Conservation (phyloP, 2,797 vertebrate genomes). For the Eupleurogrammus muticus region DNA sequence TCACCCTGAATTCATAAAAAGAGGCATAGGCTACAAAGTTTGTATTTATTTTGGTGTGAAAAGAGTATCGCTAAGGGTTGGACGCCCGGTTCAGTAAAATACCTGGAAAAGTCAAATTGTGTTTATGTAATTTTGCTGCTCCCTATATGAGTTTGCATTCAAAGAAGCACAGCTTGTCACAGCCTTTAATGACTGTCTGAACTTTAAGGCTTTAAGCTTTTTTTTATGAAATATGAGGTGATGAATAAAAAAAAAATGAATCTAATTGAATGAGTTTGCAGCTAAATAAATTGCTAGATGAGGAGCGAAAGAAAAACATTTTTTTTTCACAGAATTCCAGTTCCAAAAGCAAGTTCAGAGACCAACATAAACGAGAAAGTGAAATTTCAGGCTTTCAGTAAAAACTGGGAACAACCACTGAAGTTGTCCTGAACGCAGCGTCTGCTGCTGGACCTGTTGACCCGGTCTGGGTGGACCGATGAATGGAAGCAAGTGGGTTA, state of each 20-base stretch:
- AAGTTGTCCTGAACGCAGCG: background rate
- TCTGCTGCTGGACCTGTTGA: background rate
- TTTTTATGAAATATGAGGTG: too few relatives aligned
- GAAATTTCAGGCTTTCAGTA: background rate
- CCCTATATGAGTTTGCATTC: too few relatives aligned
- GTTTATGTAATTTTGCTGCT: too few relatives aligned
- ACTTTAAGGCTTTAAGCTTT: too few relatives aligned
- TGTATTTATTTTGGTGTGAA: too few relatives aligned
- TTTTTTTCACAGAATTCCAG: conserved; percentile 12
- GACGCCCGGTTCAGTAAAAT: too few relatives aligned
- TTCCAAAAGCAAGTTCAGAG: background rate
- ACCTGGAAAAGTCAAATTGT: background rate
- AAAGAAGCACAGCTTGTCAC: too few relatives aligned
- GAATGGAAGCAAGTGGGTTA: conserved; percentile 8
- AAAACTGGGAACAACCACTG: background rate
- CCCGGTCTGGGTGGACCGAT: background rate
- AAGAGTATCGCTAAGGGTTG: too few relatives aligned
- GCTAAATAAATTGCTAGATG: background rate
- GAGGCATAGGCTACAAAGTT: too few relatives aligned
- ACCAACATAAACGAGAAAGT: background rate
- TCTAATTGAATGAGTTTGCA: background rate
- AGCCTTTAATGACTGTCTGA: too few relatives aligned
- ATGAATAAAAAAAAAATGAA: background rate
- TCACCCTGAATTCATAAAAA: too few relatives aligned
- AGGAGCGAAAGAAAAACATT: background rate